These are phyloP conservation scores for Rana temporaria DNA, from an alignment of 2,113 vertebrate genomes.

Conservation along the genomic window DNA sequence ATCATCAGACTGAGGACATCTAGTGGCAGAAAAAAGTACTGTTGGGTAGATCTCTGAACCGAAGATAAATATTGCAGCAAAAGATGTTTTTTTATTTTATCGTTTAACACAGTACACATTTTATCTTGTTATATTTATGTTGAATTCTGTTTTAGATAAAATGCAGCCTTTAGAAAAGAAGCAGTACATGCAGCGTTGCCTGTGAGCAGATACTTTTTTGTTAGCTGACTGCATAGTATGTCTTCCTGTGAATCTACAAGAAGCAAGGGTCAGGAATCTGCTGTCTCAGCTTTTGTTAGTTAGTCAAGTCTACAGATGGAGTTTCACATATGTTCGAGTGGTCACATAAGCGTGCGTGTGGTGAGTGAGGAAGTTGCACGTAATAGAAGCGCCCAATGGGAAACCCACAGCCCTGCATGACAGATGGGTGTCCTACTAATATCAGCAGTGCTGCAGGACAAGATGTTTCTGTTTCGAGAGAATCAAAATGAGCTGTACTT, in stretches of 20 bases:
- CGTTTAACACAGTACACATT: too few species aligned
- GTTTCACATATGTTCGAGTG: not conserved
- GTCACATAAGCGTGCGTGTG: not conserved
- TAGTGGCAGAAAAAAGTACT: too few species aligned
- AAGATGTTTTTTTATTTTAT: too few species aligned
- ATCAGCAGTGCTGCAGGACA: not conserved
- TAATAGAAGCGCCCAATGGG: conserved; percentile 25
- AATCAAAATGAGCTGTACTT: conserved; percentile 32
- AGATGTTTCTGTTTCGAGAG: conserved; percentile 23
- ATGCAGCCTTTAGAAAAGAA: too few species aligned
- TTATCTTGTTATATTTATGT: too few species aligned
- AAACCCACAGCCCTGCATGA: conserved; percentile 34
- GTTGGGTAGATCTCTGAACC: too few species aligned
- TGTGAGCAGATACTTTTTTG: too few species aligned
- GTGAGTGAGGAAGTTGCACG: conserved; percentile 24
- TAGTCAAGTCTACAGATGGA: conserved; percentile 4
- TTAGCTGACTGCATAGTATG: too few species aligned
- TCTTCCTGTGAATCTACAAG: not conserved
- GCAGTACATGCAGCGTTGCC: too few species aligned
- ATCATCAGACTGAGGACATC: too few species aligned
- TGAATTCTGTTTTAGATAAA: too few species aligned
- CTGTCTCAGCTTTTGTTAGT: conserved; percentile 23
- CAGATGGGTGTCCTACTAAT: conserved; percentile 1
- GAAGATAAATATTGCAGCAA: too few species aligned
- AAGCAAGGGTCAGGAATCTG: not conserved